Conservation (phyloP, 2,797 vertebrate genomes). For the Anguilla anguilla region DNA sequence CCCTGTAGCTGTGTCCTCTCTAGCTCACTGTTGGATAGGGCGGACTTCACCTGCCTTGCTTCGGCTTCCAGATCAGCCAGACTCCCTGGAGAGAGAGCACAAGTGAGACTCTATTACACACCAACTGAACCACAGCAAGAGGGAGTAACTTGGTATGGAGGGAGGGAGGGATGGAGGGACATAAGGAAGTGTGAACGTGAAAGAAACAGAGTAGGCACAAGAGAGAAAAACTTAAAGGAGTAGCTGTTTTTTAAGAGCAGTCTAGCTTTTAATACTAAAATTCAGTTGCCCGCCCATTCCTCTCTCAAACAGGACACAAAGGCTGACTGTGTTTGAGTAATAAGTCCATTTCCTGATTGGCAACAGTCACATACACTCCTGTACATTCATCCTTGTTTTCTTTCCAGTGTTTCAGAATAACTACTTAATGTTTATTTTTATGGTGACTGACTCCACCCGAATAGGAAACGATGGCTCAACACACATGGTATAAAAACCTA, state of each 20-base stretch:
- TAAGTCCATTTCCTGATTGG: slow-evolving; percentile 7
- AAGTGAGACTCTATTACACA: not conserved
- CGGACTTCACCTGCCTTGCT: slow-evolving; percentile 79
- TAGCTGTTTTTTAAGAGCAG: not conserved
- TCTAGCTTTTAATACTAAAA: not conserved
- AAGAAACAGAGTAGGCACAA: not conserved
- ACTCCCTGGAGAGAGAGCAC: slow-evolving; percentile 57
- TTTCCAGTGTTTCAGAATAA: slow-evolving; percentile 46
- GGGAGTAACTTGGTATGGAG: not conserved
- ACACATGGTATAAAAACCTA: slow-evolving; percentile 3
- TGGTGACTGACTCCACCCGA: slow-evolving; percentile 51
- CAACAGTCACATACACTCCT: not conserved
- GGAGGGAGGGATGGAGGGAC: not conserved
- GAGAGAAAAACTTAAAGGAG: not conserved
- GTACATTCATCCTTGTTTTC: slow-evolving; percentile 3
- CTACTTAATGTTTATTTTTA: slow-evolving; percentile 50
- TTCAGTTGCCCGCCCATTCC: not conserved
- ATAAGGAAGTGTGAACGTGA: slow-evolving; percentile 22
- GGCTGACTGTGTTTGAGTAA: not conserved
- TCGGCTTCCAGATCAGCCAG: slow-evolving; percentile 84
- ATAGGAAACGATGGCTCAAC: slow-evolving; percentile 26
- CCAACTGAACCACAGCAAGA: not conserved
- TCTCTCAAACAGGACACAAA: slow-evolving; percentile 11
- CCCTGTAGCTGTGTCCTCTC: slow-evolving; percentile 90
- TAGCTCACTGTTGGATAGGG: slow-evolving; percentile 73